Evolutionary conservation across 2,888 invertebrate species (phyloP).

Genomic region (Xylota sylvarum): DNA sequence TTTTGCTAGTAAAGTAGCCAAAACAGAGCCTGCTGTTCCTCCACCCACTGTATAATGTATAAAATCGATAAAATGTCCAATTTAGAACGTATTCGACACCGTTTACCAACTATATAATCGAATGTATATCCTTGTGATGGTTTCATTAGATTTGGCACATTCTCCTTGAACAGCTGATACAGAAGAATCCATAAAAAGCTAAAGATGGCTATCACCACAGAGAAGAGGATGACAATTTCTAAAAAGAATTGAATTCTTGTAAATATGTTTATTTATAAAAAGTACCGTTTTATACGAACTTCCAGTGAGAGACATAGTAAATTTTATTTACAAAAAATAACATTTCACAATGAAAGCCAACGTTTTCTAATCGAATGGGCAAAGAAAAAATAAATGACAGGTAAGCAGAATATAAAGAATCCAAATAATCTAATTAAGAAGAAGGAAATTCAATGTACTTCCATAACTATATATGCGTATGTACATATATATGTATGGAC

Average conservation of each 20-base stretch:
- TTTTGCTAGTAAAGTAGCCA: conserved; percentile 88
- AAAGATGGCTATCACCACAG: conserved; percentile 79
- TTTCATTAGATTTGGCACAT: conserved; percentile 79
- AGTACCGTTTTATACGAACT: conserved; percentile 33
- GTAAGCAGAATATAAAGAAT: conserved; percentile 15
- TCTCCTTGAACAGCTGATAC: conserved; percentile 79
- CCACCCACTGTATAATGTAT: conserved; percentile 87
- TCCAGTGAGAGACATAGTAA: conserved; percentile 33
- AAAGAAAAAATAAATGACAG: conserved; percentile 18
- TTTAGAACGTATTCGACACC: conserved; percentile 11
- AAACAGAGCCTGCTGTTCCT: conserved; percentile 90
- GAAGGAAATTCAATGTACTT: background rate
- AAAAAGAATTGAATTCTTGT: background rate
- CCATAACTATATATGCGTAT: background rate
- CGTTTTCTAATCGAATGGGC: conserved; percentile 16
- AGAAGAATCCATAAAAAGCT: conserved; percentile 80
- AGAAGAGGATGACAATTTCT: conserved; percentile 80
- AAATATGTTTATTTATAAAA: background rate
- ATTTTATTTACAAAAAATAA: conserved; percentile 1
- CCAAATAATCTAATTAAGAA: conserved; percentile 58
- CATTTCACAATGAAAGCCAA: conserved; percentile 21
- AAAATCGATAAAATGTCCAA: conserved; percentile 17
- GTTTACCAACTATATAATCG: conserved; percentile 83
- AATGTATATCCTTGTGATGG: conserved; percentile 79
- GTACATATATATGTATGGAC: background rate